Percentiles rank a stretch among this genome's conserved stretches.
phyloP scores from a whole-genome alignment of 2,888 invertebrate species.

The Epicampocera succincta region DNA sequence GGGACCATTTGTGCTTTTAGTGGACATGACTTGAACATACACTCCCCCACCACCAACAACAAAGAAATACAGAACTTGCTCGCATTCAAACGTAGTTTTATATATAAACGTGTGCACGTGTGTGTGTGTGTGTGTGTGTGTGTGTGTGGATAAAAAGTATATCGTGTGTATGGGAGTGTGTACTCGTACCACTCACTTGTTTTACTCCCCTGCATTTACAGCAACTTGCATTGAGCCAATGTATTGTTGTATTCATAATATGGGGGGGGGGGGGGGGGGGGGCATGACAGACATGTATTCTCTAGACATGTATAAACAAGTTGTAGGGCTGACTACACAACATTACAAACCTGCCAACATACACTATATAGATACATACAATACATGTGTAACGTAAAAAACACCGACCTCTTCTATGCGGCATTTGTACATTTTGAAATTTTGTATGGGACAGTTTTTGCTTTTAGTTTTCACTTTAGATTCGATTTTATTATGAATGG shows the following conservation, averaged over 20 bases:
- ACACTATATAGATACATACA: not conserved
- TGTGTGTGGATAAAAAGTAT: constrained; percentile 5
- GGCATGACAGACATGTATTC: constrained; percentile 56
- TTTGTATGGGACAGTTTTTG: not conserved
- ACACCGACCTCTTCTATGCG: constrained; percentile 1
- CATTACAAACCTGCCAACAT: not conserved
- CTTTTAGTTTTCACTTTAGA: no score
- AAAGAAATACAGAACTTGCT: constrained; percentile 17
- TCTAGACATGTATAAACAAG: constrained; percentile 43
- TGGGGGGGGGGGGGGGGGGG: no score
- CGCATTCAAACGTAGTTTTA: constrained; percentile 24
- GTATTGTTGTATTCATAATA: constrained; percentile 29
- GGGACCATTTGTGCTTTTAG: constrained; percentile 67
- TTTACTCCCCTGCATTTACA: constrained; percentile 57
- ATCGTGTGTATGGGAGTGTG: constrained; percentile 21
- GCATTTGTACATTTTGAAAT: constrained; percentile 45
- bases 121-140: not conserved
- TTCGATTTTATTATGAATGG: no score
- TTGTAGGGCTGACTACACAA: constrained; percentile 24
- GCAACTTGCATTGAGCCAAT: constrained; percentile 31
- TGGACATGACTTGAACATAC: constrained; percentile 58
- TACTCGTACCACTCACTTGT: constrained; percentile 43
- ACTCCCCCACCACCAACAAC: constrained; percentile 12
- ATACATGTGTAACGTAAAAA: no score
- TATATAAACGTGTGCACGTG: constrained; percentile 8